Percentiles rank a stretch among this genome's conserved stretches.
These are phyloP conservation scores for Glomeris marginata DNA, from an alignment of 2,888 invertebrate genomes.

Conservation along the genomic window DNA sequence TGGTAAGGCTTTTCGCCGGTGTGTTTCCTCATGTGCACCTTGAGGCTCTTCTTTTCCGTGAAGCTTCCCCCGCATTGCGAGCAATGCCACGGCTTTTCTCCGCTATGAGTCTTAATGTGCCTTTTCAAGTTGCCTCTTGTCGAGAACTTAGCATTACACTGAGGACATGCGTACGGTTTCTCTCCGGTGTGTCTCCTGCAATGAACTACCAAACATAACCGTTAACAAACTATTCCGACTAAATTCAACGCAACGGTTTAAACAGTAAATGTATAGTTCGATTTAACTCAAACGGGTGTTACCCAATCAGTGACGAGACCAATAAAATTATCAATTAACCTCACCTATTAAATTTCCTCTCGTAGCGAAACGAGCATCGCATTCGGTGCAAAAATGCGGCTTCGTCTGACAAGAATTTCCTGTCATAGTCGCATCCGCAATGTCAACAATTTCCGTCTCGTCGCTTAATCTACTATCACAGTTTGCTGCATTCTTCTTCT, in stretches of 20 bases:
- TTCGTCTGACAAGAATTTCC: constrained; percentile 14
- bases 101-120: constrained; percentile 23
- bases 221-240: no score
- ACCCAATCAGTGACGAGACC: no score
- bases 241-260: no score
- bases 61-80: constrained; percentile 22
- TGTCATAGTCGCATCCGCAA: not conserved
- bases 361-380: constrained; percentile 20
- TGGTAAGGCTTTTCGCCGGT: constrained; percentile 30
- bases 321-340: not conserved
- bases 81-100: constrained; percentile 25
- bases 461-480: no score
- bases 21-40: constrained; percentile 26
- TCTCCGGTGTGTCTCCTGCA: constrained; percentile 19
- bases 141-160: constrained; percentile 20
- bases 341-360: constrained; percentile 19
- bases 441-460: no score
- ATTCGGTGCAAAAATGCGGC: constrained; percentile 20
- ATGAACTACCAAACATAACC: constrained; percentile 20
- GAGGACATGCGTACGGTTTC: constrained; percentile 17
- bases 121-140: constrained; percentile 24
- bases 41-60: constrained; percentile 25
- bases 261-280: no score
- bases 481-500: no score
- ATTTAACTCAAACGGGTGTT: no score